Base-by-base conservation (phyloP, 1,140 invertebrate species). In the Agraylea sexmaculata region DNA sequence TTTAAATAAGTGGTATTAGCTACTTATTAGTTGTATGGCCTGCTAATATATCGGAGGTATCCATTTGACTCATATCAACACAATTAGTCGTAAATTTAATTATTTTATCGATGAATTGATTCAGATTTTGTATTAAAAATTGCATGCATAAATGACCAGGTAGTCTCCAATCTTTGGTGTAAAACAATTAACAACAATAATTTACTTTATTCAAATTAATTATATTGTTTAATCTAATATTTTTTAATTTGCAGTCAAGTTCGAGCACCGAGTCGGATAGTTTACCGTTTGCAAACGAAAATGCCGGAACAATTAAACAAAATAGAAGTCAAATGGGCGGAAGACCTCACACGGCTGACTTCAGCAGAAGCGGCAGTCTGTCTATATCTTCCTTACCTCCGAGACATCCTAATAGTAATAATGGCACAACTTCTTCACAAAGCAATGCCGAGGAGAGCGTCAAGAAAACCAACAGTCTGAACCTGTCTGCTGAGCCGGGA, bases 201-300 rank as follows among this genome's bases (percentile, higher is more conserved):
- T n/a, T n/a, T n/a, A n/a, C n/a, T n/a, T n/a, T n/a, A n/a, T n/a
- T n/a, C n/a, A n/a, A n/a, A n/a, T n/a, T n/a, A n/a, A n/a, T n/a
- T n/a, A n/a, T n/a, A 17, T 11, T 20, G 23, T 19, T 27, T 8
- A 30, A 46, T 21, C 40, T 40, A 28, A 50, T 41, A 30, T 57
- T 55, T 45, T 55, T 38, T 47, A 53, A 20, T 70, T 69, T 8
- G n/a, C 71, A 91, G 80, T 93, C 90, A 51, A 92, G 80, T 69
- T 92, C 89, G 44, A 94, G 89, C 66, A 90, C 87, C 37, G 87
- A 95, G 68, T 93, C 89, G 16, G 92, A 96, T 63, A 92, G 89
- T 50, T 75, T 98, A 58, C 93, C 93, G 25, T 98, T 98, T 66
- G 93, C 94, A 42, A 97, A 97, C 63, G 94, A 98, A 58, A 96